Conservation (phyloP, 2,113 vertebrate species). For the Morone chrysops region DNA sequence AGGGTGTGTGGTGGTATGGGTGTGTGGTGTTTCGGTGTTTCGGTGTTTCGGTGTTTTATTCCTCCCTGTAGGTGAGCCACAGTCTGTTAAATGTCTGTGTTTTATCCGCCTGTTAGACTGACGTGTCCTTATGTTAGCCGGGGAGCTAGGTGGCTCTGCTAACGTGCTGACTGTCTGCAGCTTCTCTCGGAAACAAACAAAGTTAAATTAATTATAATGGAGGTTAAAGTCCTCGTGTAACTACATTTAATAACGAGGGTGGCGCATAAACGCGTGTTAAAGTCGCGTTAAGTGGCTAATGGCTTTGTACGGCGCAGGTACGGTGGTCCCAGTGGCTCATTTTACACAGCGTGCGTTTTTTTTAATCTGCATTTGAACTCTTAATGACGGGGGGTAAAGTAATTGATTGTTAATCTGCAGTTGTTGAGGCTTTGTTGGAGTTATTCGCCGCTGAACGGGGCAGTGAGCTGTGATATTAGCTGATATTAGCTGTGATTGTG, state of each 20-base stretch:
- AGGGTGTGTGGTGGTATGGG: too few species aligned
- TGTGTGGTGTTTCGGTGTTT: too few species aligned
- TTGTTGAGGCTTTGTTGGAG: background rate
- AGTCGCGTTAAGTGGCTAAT: background rate
- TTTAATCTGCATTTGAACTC: too few species aligned
- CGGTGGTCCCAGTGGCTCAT: background rate
- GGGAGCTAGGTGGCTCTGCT: conserved; percentile 28
- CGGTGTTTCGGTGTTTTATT: accelerated
- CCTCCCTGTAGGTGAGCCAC: accelerated
- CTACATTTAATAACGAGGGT: too few species aligned
- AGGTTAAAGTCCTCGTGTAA: accelerated
- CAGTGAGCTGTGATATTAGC: background rate
- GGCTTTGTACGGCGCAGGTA: background rate
- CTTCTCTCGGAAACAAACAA: background rate
- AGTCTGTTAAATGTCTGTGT: too few species aligned
- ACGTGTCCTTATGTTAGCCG: conserved; percentile 81
- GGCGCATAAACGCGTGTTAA: too few species aligned
- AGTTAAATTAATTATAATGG: accelerated
- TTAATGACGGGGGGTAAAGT: too few species aligned
- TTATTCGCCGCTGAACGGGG: background rate
- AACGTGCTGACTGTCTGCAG: background rate
- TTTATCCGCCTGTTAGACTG: conserved; percentile 62
- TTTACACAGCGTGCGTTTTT: too few species aligned
- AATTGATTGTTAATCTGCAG: background rate
- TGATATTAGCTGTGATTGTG: background rate